These are phyloP conservation scores for Eueremaeus valkanovi DNA, from an alignment of 2,888 invertebrate species.

Conservation along the genomic window DNA sequence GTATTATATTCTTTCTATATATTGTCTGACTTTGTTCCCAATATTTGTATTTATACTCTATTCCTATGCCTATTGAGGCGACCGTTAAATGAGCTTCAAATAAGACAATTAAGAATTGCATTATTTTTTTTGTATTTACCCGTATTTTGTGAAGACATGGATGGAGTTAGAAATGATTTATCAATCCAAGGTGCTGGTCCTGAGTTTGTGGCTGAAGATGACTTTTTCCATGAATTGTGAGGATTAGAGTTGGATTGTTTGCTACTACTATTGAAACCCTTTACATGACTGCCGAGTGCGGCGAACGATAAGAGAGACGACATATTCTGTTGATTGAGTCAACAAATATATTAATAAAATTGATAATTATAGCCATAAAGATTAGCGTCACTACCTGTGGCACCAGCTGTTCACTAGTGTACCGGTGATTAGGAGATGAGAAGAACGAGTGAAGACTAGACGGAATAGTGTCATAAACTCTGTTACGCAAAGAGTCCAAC, in stretches of 20 bases:
- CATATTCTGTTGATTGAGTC: slow-evolving; percentile 40
- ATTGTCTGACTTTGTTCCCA: too few relatives aligned
- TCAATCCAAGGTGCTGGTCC: slow-evolving; percentile 44
- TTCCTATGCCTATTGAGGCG: too few relatives aligned
- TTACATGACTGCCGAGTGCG: slow-evolving; percentile 39
- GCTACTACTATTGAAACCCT: neutral
- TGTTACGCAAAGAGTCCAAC: slow-evolving; percentile 3
- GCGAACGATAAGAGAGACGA: slow-evolving; percentile 45
- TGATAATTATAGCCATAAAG: neutral
- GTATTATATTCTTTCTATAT: too few relatives aligned
- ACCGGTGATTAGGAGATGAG: slow-evolving; percentile 18
- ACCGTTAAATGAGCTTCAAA: too few relatives aligned
- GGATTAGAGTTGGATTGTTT: neutral
- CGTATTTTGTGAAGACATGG: neutral
- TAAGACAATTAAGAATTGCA: too few relatives aligned
- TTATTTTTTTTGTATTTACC: too few relatives aligned
- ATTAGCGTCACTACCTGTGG: neutral
- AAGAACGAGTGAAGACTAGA: slow-evolving; percentile 24
- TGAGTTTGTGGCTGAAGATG: slow-evolving; percentile 7
- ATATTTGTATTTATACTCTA: too few relatives aligned
- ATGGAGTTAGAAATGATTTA: slow-evolving; percentile 37
- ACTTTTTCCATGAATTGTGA: slow-evolving; percentile 41
- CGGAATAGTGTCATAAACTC: slow-evolving; percentile 18
- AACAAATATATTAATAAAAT: neutral
- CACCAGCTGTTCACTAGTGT: neutral